Conservation (phyloP, 2,888 invertebrate genomes). For the Noctuana brunneofusca region DNA sequence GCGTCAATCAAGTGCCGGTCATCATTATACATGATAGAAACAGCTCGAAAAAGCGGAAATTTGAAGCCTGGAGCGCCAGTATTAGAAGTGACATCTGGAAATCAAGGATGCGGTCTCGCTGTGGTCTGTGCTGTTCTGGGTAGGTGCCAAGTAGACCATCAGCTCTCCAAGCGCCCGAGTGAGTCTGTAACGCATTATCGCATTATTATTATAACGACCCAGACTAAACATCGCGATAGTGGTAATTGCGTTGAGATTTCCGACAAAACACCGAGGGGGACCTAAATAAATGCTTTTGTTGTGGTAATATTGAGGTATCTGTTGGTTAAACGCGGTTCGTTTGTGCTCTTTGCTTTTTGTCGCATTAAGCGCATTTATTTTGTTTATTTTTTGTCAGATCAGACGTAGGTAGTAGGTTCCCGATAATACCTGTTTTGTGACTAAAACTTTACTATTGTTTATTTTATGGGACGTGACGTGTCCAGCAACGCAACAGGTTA, state of each 20-base stretch:
- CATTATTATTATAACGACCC: background rate
- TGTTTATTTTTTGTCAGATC: too few species aligned
- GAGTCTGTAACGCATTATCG: slow-evolving; percentile 1
- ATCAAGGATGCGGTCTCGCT: too few species aligned
- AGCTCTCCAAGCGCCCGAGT: background rate
- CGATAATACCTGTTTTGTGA: too few species aligned
- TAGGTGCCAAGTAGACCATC: slow-evolving; percentile 1
- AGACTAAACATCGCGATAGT: slow-evolving; percentile 5
- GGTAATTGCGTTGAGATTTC: background rate
- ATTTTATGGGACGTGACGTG: too few species aligned
- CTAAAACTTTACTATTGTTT: too few species aligned
- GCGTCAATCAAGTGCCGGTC: slow-evolving; percentile 75
- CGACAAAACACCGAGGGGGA: background rate
- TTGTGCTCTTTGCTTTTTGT: too few species aligned
- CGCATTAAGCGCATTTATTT: too few species aligned
- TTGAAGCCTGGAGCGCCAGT: slow-evolving; percentile 65
- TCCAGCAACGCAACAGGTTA: too few species aligned
- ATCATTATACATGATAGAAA: slow-evolving; percentile 66
- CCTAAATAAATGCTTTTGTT: too few species aligned
- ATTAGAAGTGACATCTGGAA: slow-evolving; percentile 67
- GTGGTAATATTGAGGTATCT: too few species aligned
- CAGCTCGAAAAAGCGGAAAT: slow-evolving; percentile 57
- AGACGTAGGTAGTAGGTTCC: too few species aligned
- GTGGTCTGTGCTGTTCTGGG: slow-evolving; percentile 4
- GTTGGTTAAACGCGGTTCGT: too few species aligned